Conservation (phyloP, 1,140 invertebrate genomes). For the Magallana ariakensis region DNA sequence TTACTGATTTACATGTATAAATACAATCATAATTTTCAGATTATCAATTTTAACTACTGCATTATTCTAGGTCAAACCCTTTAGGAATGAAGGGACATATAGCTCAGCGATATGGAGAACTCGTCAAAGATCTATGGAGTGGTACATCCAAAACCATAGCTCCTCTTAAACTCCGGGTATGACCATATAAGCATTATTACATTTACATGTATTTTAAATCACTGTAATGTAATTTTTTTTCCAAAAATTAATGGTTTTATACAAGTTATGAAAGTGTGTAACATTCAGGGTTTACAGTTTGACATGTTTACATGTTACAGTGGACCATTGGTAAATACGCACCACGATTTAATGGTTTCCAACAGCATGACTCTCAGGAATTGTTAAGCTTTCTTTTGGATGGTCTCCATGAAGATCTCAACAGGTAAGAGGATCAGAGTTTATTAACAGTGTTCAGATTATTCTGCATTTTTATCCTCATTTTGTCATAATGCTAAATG, state of each 20-base stretch:
- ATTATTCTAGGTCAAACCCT: constrained; percentile 84
- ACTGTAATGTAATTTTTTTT: no score
- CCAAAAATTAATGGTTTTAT: no score
- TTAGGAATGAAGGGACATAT: constrained; percentile 91
- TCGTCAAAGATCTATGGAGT: constrained; percentile 92
- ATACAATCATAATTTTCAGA: no score
- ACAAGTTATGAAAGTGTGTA: not conserved
- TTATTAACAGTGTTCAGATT: no score
- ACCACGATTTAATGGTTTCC: constrained; percentile 90
- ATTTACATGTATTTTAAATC: not conserved
- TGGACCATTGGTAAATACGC: constrained; percentile 92
- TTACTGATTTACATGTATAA: no score
- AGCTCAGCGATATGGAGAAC: constrained; percentile 90
- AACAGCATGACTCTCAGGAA: constrained; percentile 95
- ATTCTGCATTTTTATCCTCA: no score
- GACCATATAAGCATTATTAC: not conserved
- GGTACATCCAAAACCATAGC: constrained; percentile 89
- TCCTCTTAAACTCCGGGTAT: constrained; percentile 88
- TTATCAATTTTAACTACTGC: no score
- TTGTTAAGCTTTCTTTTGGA: constrained; percentile 92
- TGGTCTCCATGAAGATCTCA: constrained; percentile 93
- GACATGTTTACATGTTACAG: constrained; percentile 75
- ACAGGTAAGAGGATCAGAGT: constrained; percentile 80
- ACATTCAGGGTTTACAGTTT: not conserved
- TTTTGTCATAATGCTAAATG: no score